Evolutionary conservation across 1,140 invertebrate genomes (phyloP), one percentile per base, ranked within the genome.

Genomic region (Drosophila yakuba): DNA sequence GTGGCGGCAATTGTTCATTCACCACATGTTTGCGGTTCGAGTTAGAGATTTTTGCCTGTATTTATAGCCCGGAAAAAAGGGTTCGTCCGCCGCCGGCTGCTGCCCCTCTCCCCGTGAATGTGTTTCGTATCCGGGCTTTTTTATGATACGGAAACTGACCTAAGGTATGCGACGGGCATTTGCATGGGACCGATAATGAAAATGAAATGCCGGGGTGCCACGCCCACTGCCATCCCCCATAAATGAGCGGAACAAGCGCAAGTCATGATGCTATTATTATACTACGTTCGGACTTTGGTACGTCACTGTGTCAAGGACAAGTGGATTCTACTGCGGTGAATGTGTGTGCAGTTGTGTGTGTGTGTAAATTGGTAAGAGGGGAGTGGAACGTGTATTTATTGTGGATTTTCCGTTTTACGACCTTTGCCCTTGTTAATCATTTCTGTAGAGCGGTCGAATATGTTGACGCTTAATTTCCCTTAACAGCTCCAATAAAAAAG

Each of bases 251-350:
- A 60, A 63, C 78, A 82, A 88, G 78, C 78, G 83, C 82, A 88
- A 86, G 83, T 86, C 83, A 86, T 85, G 79, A 66, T 74, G 47
- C 63, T 77, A 51, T 76, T 74, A 58, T 58, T 64, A 51, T 74
- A 56, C 71, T 56, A 44, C 60, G 48, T 57, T 80, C 54, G 74
- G 62, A 67, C 54, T 61, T 55, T 74, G 77, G 78, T 60, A 81
- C 85, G 75, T 83, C 75, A 86, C 71, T 86, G 83, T 86, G 83
- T 86, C 83, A 86, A 86, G 83, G 83, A 88, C 83, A 88, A 89
- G 84, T 88, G 75, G 83, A 86, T 75, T 89, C 74, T 71, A 72
- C 52, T 17, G 43, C 43, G 32, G 39, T 11, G 25, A 32, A 23
- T 39, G 20, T 43, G 41, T 44, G 61, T 28, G 23, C 2, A 20